Base-by-base conservation (phyloP, 2,888 invertebrate genomes). In the Sthenelais limicola region DNA sequence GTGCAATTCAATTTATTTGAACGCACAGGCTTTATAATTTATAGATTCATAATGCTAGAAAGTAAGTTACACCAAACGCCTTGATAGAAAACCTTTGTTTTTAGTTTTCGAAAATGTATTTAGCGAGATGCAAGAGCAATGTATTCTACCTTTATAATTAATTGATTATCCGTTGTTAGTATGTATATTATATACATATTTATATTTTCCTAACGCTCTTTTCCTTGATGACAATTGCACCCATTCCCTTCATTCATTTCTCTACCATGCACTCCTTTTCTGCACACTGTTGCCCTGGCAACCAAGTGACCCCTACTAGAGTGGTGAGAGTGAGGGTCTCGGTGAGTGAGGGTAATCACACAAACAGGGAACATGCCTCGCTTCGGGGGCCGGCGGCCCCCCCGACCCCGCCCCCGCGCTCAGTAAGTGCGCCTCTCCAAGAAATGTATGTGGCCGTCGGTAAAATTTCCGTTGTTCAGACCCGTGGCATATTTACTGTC, bases 221-320 rank as follows among this genome's bases (percentile, higher is more conserved):
- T 67, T 67, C 38, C 48, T 67, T 67, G 47, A 48, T 67, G 30
- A 67, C n/a, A 56, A 67, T 47, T 67, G 67, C 67, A 67, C 67
- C 67, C 67, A 67, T 68, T 68, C 68, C 68, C 52, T 47, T 68
- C 51, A 49, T 68, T 51, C 52, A 68, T 68, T 68, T 52, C 48
- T 68, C 68, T 68, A 49, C 68, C 68, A 51, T 51, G 68, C 68
- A 68, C 68, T 68, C 68, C 68, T 68, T 58, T 51, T 68, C 68
- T 68, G 68, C 68, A 68, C 68, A 43, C 48, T 68, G 68, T 68
- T 68, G 52, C 68, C 52, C 49, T 68, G 68, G 52, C 68, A 68
- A 68, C 68, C 51, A 68, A 51, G 51, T 35, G 68, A 49, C 68
- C 67, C 66, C 67, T 48, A 43, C 43, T 38, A 62, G 38, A 62